These are phyloP conservation scores for Dusona sp. DNA, from an alignment of 2,888 invertebrate genomes.

Conservation along the genomic window DNA sequence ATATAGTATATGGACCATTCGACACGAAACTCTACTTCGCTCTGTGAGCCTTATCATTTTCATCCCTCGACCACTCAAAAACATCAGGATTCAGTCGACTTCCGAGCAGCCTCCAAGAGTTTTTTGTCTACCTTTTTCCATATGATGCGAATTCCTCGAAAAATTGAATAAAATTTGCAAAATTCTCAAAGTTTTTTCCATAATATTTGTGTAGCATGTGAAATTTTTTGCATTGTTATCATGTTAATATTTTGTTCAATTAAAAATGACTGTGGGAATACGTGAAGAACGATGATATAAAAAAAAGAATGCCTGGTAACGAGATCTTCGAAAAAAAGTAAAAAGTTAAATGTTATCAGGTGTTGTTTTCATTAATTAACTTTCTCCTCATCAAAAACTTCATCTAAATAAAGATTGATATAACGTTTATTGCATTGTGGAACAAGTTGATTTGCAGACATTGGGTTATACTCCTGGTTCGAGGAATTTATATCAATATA, in stretches of 20 bases:
- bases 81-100: neutral
- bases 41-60: conserved; percentile 4
- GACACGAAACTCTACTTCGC: neutral
- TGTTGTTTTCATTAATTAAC: too few species aligned
- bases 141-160: neutral
- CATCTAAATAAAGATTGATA: too few species aligned
- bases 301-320: neutral
- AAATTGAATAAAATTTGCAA: neutral
- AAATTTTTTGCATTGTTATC: neutral
- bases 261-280: too few species aligned
- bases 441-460: too few species aligned
- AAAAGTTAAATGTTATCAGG: too few species aligned
- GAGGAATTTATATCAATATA: too few species aligned
- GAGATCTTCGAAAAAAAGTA: neutral
- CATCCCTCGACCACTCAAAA: neutral
- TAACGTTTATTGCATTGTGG: too few species aligned
- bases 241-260: neutral
- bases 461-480: too few species aligned
- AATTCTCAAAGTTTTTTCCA: neutral
- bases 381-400: too few species aligned
- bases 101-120: neutral
- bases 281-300: too few species aligned
- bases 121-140: neutral
- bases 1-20: conserved; percentile 21
- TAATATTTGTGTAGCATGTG: neutral